Evolutionary conservation across 1,140 invertebrate genomes (phyloP).

Genomic region (Aphis craccivora): DNA sequence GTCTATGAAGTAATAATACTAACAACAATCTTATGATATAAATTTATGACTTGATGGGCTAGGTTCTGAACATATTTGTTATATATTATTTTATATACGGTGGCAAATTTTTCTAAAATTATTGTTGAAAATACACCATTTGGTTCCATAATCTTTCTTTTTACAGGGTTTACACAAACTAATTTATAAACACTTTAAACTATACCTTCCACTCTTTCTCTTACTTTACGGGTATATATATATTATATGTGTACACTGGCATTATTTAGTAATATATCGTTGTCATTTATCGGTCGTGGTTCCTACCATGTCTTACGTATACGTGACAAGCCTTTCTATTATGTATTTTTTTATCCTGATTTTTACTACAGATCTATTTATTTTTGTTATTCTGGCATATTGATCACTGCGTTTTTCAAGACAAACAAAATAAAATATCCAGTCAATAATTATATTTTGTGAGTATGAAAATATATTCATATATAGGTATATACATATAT

Average conservation of each 20-base stretch:
- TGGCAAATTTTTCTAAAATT: neutral
- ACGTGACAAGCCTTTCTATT: neutral
- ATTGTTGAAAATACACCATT: neutral
- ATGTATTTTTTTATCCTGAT: neutral
- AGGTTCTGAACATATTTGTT: neutral
- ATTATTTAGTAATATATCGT: neutral
- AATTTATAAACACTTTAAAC: neutral
- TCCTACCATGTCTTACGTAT: neutral
- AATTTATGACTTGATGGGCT: too few species aligned
- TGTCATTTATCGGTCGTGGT: neutral
- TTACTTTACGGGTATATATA: neutral
- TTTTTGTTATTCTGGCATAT: neutral
- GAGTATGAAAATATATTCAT: neutral
- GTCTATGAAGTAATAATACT: neutral
- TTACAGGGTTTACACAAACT: neutral
- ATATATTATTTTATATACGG: neutral
- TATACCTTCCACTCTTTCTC: neutral
- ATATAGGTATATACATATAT: too few species aligned
- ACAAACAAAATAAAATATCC: neutral
- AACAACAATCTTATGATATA: too few species aligned
- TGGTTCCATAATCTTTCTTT: neutral
- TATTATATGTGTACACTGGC: neutral
- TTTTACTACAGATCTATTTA: neutral
- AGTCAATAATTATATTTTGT: neutral
- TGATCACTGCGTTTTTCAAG: neutral